Conservation (phyloP, 1,140 invertebrate species). For the Ceratosolen solmsi region DNA sequence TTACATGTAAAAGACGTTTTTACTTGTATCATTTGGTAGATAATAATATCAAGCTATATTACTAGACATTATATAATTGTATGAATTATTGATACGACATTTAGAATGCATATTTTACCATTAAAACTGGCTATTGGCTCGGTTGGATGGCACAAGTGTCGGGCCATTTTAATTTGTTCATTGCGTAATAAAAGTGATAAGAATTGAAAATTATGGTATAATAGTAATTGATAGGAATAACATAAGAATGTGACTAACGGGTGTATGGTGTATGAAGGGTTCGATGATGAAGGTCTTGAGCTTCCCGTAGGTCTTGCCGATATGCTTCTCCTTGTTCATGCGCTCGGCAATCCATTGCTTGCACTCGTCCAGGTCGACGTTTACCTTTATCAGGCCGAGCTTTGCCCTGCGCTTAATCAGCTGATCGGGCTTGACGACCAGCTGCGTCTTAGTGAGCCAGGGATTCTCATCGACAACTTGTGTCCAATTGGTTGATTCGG, state of each 20-base stretch:
- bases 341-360: conserved; percentile 92
- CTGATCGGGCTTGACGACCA: conserved; percentile 99
- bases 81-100: too few species aligned
- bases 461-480: conserved; percentile 84
- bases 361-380: conserved; percentile 84
- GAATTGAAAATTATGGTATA: too few species aligned
- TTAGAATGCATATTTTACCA: too few species aligned
- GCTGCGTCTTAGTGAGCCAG: conserved; percentile 87
- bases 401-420: conserved; percentile 98
- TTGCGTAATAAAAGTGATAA: too few species aligned
- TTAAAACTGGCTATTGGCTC: too few species aligned
- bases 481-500: conserved; percentile 86
- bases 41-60: too few species aligned
- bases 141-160: too few species aligned
- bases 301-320: conserved; percentile 90
- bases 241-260: conserved; percentile 75
- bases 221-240: too few species aligned
- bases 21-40: too few species aligned
- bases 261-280: conserved; percentile 93
- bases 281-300: conserved; percentile 97
- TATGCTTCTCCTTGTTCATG: conserved; percentile 88
- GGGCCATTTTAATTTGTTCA: too few species aligned
- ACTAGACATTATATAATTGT: too few species aligned
- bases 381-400: conserved; percentile 96
- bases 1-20: too few species aligned